Evolutionary conservation across 2,888 invertebrate genomes (phyloP), one percentile per base, ranked within the genome.

Genomic region (Agelastica alni): DNA sequence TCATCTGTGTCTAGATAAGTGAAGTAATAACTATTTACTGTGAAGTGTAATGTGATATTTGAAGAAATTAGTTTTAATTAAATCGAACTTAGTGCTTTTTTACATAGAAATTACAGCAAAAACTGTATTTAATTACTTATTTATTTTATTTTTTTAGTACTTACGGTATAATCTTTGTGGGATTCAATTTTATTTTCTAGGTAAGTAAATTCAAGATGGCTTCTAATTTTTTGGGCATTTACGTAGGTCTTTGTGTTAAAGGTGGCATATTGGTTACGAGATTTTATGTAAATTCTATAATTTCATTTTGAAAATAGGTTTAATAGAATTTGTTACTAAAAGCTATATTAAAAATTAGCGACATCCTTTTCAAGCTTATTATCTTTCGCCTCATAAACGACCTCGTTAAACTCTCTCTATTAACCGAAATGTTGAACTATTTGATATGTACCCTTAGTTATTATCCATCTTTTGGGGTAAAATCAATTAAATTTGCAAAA

Each of bases 101-200:
- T n/a, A n/a, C n/a, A n/a, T n/a, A n/a, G n/a, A n/a, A n/a, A 31
- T 5, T 6, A 34, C 14, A 16, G 16, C 16, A 34, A 9, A 34
- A n/a, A 34, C 34, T 34, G 16, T 34, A 34, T 34, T n/a, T 34
- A 16, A 34, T 16, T 39, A 39, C 37, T 18, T 20, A 39, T 20
- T 16, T 34, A 7, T 39, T n/a, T n/a, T n/a, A n/a, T 18, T 39
- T 39, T 39, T 39, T 39, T 39, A 39, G 37, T 39, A n/a, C 12
- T 39, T 5, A 39, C 20, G 18, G 10, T 18, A 12, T 39, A 39
- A 18, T 39, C 17, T 6, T 17, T n/a, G 4, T 17, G 20, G 12
- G 20, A 12, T 39, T 17, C 10, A 16, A 30, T 48, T 48, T 48
- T 48, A 48, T 48, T 26, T 48, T 48, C 30, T 48, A 48, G 48